These are phyloP conservation scores for Trogon melanurus DNA, from an alignment of 2,113 vertebrate species.

Conservation along the genomic window DNA sequence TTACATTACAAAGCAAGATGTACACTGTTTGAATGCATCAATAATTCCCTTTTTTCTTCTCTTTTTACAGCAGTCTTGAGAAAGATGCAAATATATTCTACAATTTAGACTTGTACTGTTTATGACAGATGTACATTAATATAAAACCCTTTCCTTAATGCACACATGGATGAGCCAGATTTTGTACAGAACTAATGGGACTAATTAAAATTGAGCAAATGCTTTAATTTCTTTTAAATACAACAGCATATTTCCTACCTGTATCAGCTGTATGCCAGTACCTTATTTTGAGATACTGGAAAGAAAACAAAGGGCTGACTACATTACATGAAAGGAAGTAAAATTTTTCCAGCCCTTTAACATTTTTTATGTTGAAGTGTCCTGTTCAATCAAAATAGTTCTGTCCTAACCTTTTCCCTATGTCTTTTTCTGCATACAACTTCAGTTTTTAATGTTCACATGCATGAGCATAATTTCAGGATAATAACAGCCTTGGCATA, in stretches of 20 bases:
- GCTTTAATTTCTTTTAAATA: constrained; percentile 34
- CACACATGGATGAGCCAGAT: neutral
- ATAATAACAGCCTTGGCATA: neutral
- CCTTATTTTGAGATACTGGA: neutral
- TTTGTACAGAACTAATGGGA: constrained; percentile 40
- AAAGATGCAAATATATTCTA: constrained; percentile 40
- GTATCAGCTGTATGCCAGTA: neutral
- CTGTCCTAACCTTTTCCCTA: neutral
- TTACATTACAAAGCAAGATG: constrained; percentile 61
- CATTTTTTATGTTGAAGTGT: neutral
- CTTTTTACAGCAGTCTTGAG: constrained; percentile 4
- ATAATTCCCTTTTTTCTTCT: constrained; percentile 45
- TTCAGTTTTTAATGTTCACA: neutral
- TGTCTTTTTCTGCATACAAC: neutral
- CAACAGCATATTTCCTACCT: constrained; percentile 9
- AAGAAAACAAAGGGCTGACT: neutral
- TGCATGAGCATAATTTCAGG: neutral
- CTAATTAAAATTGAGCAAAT: constrained; percentile 62
- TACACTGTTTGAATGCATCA: constrained; percentile 54
- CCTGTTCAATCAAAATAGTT: neutral
- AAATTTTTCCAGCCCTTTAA: neutral
- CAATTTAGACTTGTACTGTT: neutral
- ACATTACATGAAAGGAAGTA: neutral
- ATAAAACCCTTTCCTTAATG: constrained; percentile 12
- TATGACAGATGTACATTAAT: constrained; percentile 57